Evolutionary conservation across 2,797 vertebrate genomes (phyloP), one percentile per base, ranked within the genome.

Genomic region (Acrossocheilus wenchowensis): DNA sequence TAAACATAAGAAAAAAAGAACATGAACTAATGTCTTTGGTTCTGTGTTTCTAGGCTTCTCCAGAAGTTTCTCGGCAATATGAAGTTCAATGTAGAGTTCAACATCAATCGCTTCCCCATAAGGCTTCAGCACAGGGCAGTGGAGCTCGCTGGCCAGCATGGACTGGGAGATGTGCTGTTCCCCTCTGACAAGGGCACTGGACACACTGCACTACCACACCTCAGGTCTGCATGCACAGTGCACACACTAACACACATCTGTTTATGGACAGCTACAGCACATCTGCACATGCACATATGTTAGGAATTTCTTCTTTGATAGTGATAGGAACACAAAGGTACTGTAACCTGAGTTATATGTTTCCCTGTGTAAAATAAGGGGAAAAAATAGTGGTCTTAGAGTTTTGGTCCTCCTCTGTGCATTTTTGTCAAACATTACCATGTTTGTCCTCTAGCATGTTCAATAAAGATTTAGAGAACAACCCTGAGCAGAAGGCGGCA

Each of bases 1-100:
- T 26, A 26, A 26, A n/a, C 62, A 2, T 30, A 30, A 64, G 26
- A 64, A 54, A 52, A 52, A 52, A 43, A 72, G 5, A 15, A 43
- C 71, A 75, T 19, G 4, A 74, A 50, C 43, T 52, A 21, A 52
- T 6, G 4, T 3, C 8, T 84, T 30, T 23, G 43, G 12, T 21
- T 68, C 23, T 84, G 10, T 86, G 54, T 23, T 85, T 78, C 75
- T 89, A 99, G 98, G 85, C 93, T 99, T 89, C 48, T 93, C 90
- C 84, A 89, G 71, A 90, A 9, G 9, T 98, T 98, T 88, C 89
- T 96, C 87, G 71, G 89, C 21, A 96, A 96, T 8, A 92, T 97
- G 94, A 96, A 90, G 90, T 98, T 98, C 15, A 90, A 98, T 0
- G 97, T 99, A 91, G 96, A 96, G 89, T 99, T 99, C 87, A 98